Evolutionary conservation across 2,888 invertebrate genomes (phyloP).

Genomic region (Machimus atricapillus): DNA sequence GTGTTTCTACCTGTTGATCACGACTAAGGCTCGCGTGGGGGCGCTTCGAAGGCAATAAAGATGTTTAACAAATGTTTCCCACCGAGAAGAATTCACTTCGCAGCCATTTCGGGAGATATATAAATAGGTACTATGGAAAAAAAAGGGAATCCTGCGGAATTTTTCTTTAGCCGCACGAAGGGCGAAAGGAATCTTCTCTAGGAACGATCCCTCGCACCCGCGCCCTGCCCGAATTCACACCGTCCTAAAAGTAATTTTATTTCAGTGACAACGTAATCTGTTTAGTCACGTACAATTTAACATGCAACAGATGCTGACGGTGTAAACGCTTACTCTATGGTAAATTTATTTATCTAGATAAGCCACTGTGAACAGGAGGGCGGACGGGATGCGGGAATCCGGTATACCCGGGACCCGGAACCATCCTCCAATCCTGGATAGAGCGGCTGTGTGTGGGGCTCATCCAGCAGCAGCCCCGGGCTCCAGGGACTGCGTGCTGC

Average conservation of each 20-base stretch:
- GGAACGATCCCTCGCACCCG: not conserved
- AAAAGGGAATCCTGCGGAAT: not conserved
- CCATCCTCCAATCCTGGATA: not conserved
- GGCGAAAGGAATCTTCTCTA: not conserved
- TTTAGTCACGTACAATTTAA: constrained; percentile 42
- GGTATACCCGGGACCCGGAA: too few relatives aligned
- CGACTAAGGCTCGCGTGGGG: not conserved
- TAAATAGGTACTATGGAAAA: not conserved
- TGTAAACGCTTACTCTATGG: constrained; percentile 2
- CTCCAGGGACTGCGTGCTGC: not conserved
- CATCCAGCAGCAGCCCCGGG: not conserved
- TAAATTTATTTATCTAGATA: constrained; percentile 38
- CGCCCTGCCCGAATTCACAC: not conserved
- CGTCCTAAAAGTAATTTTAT: constrained; percentile 24
- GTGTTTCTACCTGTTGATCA: not conserved
- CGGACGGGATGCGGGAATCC: not conserved
- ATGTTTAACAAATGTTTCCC: constrained; percentile 2
- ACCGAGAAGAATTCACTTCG: not conserved
- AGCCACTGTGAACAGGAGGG: constrained; percentile 10
- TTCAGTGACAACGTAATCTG: constrained; percentile 37
- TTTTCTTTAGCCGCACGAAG: not conserved
- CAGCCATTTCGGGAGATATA: not conserved
- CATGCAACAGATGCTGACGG: constrained; percentile 39
- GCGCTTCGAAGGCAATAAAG: constrained; percentile 31
- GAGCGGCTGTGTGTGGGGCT: not conserved